A percentile compares a stretch with the other conserved stretches of the same genome.
phyloP scores from a whole-genome alignment of 2,113 vertebrate species.

The Takifugu flavidus region DNA sequence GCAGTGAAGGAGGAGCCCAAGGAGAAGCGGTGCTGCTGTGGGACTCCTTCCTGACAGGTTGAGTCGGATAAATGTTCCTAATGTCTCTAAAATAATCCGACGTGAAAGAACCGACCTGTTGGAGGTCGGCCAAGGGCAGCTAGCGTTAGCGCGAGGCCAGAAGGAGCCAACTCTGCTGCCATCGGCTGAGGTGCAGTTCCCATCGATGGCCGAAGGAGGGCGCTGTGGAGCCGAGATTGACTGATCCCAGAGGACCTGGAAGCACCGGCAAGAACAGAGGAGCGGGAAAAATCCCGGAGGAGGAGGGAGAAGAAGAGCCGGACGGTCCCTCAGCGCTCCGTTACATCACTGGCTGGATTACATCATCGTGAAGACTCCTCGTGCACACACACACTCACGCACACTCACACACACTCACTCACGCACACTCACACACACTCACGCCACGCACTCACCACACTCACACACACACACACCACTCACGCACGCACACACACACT shows the following conservation, averaged over 20 bases:
- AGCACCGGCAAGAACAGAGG: constrained; percentile 49
- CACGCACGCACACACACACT: too few species aligned
- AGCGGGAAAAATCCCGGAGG: too few species aligned
- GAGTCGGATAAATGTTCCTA: constrained; percentile 60
- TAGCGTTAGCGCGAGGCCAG: constrained; percentile 2
- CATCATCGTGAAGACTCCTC: constrained; percentile 62
- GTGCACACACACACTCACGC: too few species aligned
- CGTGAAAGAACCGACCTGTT: constrained; percentile 25
- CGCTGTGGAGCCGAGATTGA: constrained; percentile 63
- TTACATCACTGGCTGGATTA: constrained; percentile 68
- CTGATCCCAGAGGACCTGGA: constrained; percentile 57
- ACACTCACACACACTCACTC: too few species aligned
- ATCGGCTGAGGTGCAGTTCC: constrained; percentile 26
- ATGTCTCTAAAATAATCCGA: constrained; percentile 45
- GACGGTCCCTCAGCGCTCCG: constrained; percentile 51
- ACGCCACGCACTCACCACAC: too few species aligned
- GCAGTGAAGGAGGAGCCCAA: constrained; percentile 15
- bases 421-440: too few species aligned
- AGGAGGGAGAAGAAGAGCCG: constrained; percentile 32
- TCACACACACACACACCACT: too few species aligned
- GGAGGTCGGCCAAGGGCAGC: neutral
- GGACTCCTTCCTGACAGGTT: constrained; percentile 54
- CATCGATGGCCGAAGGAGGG: constrained; percentile 48
- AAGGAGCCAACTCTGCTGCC: neutral
- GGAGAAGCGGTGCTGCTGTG: constrained; percentile 42